phyloP scores from a whole-genome alignment of 2,888 invertebrate genomes.

The Clostera curtula region DNA sequence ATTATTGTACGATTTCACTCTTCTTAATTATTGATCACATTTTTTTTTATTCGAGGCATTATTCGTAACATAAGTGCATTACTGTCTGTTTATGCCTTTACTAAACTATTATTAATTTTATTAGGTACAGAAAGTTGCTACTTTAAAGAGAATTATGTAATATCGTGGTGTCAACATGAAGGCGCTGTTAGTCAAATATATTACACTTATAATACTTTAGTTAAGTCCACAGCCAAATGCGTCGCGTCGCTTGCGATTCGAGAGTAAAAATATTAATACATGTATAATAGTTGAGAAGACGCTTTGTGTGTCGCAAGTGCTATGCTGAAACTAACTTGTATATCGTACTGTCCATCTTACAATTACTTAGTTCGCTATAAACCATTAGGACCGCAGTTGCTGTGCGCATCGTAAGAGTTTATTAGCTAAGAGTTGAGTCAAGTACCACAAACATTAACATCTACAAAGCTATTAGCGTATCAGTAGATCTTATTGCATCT shows the following conservation, averaged over 20 bases:
- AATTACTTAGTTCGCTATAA: slow-evolving; percentile 38
- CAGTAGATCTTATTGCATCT: slow-evolving; percentile 30
- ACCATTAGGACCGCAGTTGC: slow-evolving; percentile 34
- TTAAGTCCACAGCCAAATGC: slow-evolving; percentile 56
- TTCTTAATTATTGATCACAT: slow-evolving; percentile 62
- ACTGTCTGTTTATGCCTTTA: slow-evolving; percentile 36
- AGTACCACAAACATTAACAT: slow-evolving; percentile 37
- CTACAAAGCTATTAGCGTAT: slow-evolving; percentile 20
- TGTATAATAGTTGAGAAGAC: slow-evolving; percentile 30
- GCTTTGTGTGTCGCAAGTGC: slow-evolving; percentile 73
- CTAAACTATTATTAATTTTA: slow-evolving; percentile 40
- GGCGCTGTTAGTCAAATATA: slow-evolving; percentile 33
- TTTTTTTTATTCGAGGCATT: slow-evolving; percentile 48
- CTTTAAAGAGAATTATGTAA: slow-evolving; percentile 29
- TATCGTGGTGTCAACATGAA: slow-evolving; percentile 39
- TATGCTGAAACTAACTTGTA: slow-evolving; percentile 49
- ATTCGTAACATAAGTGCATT: slow-evolving; percentile 41
- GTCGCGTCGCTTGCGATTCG: slow-evolving; percentile 33
- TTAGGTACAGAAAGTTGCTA: slow-evolving; percentile 19
- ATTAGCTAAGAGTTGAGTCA: slow-evolving; percentile 37
- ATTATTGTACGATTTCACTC: slow-evolving; percentile 71
- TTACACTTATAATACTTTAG: slow-evolving; percentile 22
- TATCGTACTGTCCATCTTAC: slow-evolving; percentile 72
- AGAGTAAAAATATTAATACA: slow-evolving; percentile 21
- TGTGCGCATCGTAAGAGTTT: slow-evolving; percentile 41